A percentile compares a stretch with the other conserved stretches of the same genome.
These are phyloP conservation scores for Cyphomyrmex costatus DNA, from an alignment of 1,140 invertebrate genomes.

Conservation along the genomic window DNA sequence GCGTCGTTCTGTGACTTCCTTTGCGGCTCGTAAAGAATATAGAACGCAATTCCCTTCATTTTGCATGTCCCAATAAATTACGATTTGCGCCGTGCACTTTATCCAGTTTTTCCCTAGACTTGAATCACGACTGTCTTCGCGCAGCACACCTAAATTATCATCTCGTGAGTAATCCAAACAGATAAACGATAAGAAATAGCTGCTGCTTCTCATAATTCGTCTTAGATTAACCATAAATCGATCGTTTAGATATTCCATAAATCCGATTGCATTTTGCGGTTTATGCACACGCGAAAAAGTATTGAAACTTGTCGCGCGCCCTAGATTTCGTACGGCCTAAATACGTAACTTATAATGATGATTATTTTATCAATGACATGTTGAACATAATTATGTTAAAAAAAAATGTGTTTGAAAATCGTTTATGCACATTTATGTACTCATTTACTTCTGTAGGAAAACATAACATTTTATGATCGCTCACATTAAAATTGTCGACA, in stretches of 20 bases:
- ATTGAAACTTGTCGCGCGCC: background rate
- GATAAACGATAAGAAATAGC: conserved; percentile 49
- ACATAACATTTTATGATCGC: background rate
- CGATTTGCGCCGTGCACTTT: conserved; percentile 36
- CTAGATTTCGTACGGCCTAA: background rate
- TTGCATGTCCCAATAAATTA: conserved; percentile 52
- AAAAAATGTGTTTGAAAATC: background rate
- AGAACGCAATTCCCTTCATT: conserved; percentile 48
- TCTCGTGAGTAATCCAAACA: conserved; percentile 33
- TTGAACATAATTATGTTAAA: background rate
- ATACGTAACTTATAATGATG: background rate
- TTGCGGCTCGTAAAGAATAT: conserved; percentile 49
- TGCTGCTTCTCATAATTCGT: conserved; percentile 24
- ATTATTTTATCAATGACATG: background rate
- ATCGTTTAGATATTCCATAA: conserved; percentile 39
- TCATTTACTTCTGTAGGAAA: background rate
- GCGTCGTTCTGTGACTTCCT: conserved; percentile 29
- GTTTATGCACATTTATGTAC: background rate
- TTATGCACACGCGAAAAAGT: background rate
- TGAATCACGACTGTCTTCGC: conserved; percentile 2
- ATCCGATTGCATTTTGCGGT: background rate
- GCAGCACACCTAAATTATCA: conserved; percentile 38
- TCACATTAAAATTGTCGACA: conserved; percentile 1
- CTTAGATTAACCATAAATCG: conserved; percentile 41
- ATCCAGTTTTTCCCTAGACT: conserved; percentile 20